These are phyloP conservation scores for Formica exsecta DNA, from an alignment of 1,140 invertebrate genomes.

Conservation along the genomic window DNA sequence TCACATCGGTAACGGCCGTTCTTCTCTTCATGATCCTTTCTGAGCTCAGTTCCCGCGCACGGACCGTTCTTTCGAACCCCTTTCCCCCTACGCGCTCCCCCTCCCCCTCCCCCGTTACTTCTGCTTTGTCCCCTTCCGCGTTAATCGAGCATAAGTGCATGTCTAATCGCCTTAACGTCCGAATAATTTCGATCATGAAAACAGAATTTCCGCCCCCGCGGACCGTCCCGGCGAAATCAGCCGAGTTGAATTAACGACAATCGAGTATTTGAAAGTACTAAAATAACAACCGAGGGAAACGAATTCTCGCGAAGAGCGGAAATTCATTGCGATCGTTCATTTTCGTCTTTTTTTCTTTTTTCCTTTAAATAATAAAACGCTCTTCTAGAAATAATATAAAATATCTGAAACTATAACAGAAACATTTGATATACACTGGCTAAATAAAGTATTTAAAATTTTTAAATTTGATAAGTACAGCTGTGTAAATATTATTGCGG, in stretches of 20 bases:
- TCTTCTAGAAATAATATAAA: not conserved
- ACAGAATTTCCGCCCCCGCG: constrained; percentile 48
- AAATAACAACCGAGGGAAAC: constrained; percentile 37
- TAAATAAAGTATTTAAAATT: not conserved
- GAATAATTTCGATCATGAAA: constrained; percentile 58
- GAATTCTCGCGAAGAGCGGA: not conserved
- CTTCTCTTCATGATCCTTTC: constrained; percentile 24
- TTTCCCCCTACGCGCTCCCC: too few relatives aligned
- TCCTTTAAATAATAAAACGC: not conserved
- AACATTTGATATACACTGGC: not conserved
- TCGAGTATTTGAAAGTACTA: constrained; percentile 30
- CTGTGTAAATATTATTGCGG: too few relatives aligned
- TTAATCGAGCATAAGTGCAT: constrained; percentile 59
- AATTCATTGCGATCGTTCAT: constrained; percentile 13
- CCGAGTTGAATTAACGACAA: constrained; percentile 36
- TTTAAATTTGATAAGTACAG: not conserved
- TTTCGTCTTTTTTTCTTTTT: not conserved
- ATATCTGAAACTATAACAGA: not conserved
- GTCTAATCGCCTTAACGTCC: constrained; percentile 57
- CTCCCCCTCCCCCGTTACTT: too few relatives aligned
- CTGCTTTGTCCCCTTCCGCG: not conserved
- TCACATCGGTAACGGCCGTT: constrained; percentile 29
- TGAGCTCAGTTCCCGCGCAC: constrained; percentile 2
- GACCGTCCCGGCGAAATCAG: constrained; percentile 7
- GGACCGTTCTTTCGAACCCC: not conserved